phyloP scores from a whole-genome alignment of 1,140 invertebrate species.

The Polyergus mexicanus region DNA sequence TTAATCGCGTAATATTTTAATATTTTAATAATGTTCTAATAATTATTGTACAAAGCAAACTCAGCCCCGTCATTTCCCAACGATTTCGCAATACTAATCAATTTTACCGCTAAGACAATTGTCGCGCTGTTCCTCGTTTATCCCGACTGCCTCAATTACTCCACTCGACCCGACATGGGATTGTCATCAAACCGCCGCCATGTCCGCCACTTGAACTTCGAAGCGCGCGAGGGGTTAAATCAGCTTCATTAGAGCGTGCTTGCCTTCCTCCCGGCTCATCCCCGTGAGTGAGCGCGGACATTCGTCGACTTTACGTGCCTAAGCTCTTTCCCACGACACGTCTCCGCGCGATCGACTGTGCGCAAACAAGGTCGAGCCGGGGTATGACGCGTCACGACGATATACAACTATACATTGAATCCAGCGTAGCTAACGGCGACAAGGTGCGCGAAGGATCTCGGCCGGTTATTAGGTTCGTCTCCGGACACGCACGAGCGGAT shows the following conservation, averaged over 20 bases:
- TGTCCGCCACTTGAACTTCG: constrained; percentile 1
- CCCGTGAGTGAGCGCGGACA: constrained; percentile 6
- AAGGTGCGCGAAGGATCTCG: constrained; percentile 39
- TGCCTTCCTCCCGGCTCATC: constrained; percentile 1
- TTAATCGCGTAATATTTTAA: background rate
- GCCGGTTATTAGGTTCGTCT: constrained; percentile 55
- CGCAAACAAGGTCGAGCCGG: constrained; percentile 54
- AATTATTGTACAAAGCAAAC: background rate
- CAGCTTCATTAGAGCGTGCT: constrained; percentile 31
- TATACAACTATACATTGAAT: constrained; percentile 29
- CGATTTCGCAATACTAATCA: background rate
- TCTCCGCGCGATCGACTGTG: constrained; percentile 45
- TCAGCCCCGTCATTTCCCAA: background rate
- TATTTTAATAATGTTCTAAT: background rate
- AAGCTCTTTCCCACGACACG: constrained; percentile 28
- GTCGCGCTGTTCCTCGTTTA: constrained; percentile 6
- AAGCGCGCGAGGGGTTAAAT: constrained; percentile 40
- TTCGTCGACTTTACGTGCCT: constrained; percentile 24
- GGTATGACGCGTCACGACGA: constrained; percentile 35
- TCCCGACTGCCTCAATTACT: constrained; percentile 12
- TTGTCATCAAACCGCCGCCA: constrained; percentile 24
- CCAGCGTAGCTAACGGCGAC: constrained; percentile 34
- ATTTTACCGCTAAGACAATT: constrained; percentile 18
- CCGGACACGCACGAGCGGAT: constrained; percentile 61
- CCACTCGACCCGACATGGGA: constrained; percentile 17